phyloP scores from a whole-genome alignment of 2,797 vertebrate genomes.

The Hipposideros larvatus region DNA sequence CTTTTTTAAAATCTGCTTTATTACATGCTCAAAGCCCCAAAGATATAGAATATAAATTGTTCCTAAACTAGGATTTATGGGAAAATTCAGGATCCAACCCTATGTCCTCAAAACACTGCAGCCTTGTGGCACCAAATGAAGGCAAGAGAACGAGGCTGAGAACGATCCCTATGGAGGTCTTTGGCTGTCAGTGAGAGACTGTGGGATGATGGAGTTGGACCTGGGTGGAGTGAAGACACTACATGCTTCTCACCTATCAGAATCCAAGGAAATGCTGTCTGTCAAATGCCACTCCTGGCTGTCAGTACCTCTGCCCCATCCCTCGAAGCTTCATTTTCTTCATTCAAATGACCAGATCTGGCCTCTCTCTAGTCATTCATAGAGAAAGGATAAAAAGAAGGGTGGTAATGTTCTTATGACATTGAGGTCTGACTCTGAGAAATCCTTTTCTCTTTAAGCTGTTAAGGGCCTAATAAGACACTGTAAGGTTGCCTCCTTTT shows the following conservation, averaged over 20 bases:
- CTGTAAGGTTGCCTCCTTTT: not conserved
- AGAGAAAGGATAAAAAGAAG: not conserved
- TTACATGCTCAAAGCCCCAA: not conserved
- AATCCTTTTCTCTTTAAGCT: not conserved
- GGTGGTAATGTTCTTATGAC: not conserved
- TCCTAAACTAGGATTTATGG: conserved; percentile 23
- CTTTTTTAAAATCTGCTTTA: conserved; percentile 8
- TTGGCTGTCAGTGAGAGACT: not conserved
- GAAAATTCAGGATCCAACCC: not conserved
- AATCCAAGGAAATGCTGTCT: not conserved
- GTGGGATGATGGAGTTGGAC: not conserved
- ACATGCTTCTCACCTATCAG: not conserved
- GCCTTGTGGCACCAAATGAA: not conserved
- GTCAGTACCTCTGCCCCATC: not conserved
- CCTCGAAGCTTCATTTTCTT: not conserved
- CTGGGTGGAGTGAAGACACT: not conserved
- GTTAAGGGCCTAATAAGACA: not conserved
- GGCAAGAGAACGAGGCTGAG: not conserved
- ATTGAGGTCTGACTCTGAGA: not conserved
- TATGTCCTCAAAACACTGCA: not conserved
- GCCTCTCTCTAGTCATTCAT: not conserved
- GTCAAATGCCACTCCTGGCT: not conserved
- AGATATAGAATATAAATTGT: not conserved
- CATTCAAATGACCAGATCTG: not conserved
- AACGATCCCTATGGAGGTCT: not conserved